Evolutionary conservation across 2,113 vertebrate genomes (phyloP), one percentile per base, ranked within the genome.

Genomic region (Colistium nudipinnis): DNA sequence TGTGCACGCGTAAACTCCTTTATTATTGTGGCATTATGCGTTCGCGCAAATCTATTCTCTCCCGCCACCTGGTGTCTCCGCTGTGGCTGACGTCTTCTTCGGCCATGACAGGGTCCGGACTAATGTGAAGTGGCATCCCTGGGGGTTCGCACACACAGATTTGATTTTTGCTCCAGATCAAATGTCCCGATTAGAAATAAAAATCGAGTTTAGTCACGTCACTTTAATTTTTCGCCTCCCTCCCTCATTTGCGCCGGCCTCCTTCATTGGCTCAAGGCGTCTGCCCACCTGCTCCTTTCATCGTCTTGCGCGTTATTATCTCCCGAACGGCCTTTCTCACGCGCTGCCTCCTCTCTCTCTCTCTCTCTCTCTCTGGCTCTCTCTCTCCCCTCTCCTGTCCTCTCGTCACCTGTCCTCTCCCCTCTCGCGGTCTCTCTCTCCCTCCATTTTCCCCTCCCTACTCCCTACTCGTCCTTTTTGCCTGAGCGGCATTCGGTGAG

Each of bases 261-360:
- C 78, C 65, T 70, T 71, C 64, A 63, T 78, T 72, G 25, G 63
- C 67, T 63, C 74, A 80, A 74, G 43, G 67, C 63, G 53, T 78
- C 78, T 74, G 62, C 71, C 83, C 83, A 85, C 81, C 87, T 87
- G 81, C 73, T 80, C 80, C 76, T 70, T 65, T 73, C 76, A 75
- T 82, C 84, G 64, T 67, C 72, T 41, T 4, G 63, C 70, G 19
- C 44, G 68, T 82, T 87, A 88, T 87, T 79, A 61, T 69, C 70
- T 52, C 78, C 80, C 66, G 52, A 74, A 54, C 78, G 67, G 74
- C 67, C 66, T 70, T 48, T 53, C 64, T 73, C 36, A 16, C 67
- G 67, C 19, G 6, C 68, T 55, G 70, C 52, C 52, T 33, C n/a
- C 4, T 13, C 31, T 72, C 62, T 79, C 66, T 79, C 60, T 63